Evolutionary conservation across 2,113 vertebrate species (phyloP).

Genomic region (Ptychochromis oligacanthus): DNA sequence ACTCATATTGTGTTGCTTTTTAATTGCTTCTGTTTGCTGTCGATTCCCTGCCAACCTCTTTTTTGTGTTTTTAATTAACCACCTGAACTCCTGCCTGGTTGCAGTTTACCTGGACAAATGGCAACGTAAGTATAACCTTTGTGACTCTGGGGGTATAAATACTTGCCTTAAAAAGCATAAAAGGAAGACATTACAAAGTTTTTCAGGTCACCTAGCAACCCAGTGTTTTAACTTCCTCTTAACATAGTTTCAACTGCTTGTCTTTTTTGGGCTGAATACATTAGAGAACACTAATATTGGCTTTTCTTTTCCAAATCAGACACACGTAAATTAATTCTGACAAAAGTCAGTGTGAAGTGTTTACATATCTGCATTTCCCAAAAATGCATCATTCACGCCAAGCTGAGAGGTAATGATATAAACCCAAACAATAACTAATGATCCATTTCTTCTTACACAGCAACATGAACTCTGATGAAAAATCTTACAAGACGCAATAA

Average conservation of each 20-base stretch:
- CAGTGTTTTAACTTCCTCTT: background rate
- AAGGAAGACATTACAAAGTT: background rate
- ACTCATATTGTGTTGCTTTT: background rate
- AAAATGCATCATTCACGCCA: background rate
- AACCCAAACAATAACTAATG: conserved; percentile 37
- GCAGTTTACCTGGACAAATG: no score
- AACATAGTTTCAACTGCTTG: background rate
- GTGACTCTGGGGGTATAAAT: no score
- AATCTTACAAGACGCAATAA: background rate
- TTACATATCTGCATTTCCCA: background rate
- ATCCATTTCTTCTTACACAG: conserved; percentile 4
- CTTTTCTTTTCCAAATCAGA: background rate
- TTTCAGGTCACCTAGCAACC: background rate
- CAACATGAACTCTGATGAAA: conserved; percentile 11
- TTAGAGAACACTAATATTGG: background rate
- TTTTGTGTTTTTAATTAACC: background rate
- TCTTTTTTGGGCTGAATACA: background rate
- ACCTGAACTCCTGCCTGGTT: background rate
- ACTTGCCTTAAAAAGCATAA: background rate
- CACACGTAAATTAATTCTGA: background rate
- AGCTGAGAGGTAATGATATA: background rate
- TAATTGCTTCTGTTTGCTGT: accelerated
- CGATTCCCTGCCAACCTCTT: background rate
- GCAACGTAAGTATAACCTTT: no score
- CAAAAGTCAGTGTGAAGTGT: background rate